A percentile compares a stretch with the other conserved stretches of the same genome.
Evolutionary conservation across 2,113 vertebrate species (phyloP).

Genomic region (Penelope pileata): DNA sequence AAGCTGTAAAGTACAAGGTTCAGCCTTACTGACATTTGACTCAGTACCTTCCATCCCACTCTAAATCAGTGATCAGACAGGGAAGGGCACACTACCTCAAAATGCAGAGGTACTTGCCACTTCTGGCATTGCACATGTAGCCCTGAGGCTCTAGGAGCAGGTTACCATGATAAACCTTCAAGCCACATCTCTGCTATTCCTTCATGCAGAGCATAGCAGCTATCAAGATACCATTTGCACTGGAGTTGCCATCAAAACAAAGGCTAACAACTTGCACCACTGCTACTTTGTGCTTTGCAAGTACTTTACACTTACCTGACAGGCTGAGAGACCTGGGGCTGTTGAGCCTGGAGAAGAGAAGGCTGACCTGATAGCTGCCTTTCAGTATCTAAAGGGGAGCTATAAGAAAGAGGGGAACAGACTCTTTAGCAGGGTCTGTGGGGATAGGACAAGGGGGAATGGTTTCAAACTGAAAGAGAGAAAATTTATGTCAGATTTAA

Average conservation of each 20-base stretch:
- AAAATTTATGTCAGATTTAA: too few species aligned
- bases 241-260: background rate
- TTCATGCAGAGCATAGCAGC: background rate
- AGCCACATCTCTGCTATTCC: background rate
- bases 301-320: background rate
- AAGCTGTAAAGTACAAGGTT: background rate
- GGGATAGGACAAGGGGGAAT: too few species aligned
- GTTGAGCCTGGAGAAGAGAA: too few species aligned
- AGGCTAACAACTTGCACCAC: background rate
- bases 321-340: too few species aligned
- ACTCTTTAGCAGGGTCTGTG: too few species aligned
- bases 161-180: background rate
- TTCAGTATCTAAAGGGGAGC: too few species aligned
- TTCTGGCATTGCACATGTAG: background rate
- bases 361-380: too few species aligned
- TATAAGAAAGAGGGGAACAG: too few species aligned
- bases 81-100: background rate
- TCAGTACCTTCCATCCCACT: background rate
- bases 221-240: background rate
- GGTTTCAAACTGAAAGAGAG: too few species aligned
- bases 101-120: background rate
- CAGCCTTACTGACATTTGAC: background rate
- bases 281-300: background rate
- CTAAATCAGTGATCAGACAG: background rate
- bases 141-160: background rate